Conservation (phyloP, 2,113 vertebrate species). For the Ivindomyrus marchei region DNA sequence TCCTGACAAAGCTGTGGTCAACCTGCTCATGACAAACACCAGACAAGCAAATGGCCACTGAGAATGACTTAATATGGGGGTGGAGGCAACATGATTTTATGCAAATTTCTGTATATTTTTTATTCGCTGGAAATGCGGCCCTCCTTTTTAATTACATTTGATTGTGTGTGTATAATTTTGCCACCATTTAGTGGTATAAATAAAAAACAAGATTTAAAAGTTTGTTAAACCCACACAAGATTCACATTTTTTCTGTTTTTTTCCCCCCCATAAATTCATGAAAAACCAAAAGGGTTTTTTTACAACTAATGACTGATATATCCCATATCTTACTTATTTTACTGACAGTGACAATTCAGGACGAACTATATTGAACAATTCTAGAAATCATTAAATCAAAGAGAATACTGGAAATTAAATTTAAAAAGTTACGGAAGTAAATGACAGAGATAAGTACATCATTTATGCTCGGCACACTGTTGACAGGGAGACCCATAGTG, state of each 20-base stretch:
- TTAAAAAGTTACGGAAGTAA: background rate
- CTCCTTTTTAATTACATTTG: background rate
- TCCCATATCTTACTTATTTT: background rate
- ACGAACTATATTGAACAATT: background rate
- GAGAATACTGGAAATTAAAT: background rate
- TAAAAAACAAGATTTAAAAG: background rate
- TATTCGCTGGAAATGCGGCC: background rate
- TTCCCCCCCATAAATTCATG: background rate
- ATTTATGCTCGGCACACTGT: background rate
- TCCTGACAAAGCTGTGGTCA: constrained; percentile 23
- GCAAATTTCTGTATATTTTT: background rate
- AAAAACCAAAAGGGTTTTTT: background rate
- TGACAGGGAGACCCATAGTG: background rate
- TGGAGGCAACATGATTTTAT: background rate
- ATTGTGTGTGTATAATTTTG: background rate
- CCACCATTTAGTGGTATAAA: background rate
- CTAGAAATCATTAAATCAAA: background rate
- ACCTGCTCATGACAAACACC: background rate
- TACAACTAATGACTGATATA: background rate
- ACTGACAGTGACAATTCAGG: background rate
- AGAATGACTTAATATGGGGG: background rate
- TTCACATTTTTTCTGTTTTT: background rate
- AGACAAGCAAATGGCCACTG: background rate
- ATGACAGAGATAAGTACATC: background rate
- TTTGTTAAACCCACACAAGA: background rate